phyloP scores from a whole-genome alignment of 2,113 vertebrate species.

The Balaeniceps rex region DNA sequence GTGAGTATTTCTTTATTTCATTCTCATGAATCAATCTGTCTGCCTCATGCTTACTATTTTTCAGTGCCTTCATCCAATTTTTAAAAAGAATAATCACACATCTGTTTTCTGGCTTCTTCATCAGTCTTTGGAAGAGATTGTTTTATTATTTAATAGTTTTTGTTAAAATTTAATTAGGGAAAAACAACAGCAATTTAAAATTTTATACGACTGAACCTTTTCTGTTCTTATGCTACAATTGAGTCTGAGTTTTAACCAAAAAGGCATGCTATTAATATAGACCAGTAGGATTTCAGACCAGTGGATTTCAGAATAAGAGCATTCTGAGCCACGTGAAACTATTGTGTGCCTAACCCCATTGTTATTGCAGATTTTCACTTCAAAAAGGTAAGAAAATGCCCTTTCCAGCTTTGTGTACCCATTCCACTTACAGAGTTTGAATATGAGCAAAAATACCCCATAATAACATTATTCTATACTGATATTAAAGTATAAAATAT shows the following conservation, averaged over 20 bases:
- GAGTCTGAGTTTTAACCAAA: not conserved
- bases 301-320: not conserved
- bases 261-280: not conserved
- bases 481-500: not conserved
- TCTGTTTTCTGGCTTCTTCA: not conserved
- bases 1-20: slow-evolving; percentile 63
- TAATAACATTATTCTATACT: not conserved
- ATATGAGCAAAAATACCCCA: not conserved
- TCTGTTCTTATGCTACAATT: not conserved
- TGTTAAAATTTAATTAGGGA: not conserved
- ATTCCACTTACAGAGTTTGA: not conserved
- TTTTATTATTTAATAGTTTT: not conserved
- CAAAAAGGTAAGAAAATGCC: not conserved
- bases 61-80: not conserved
- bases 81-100: not conserved
- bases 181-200: not conserved
- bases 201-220: not conserved
- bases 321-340: not conserved
- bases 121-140: not conserved
- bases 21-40: not conserved
- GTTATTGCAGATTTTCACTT: not conserved
- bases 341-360: not conserved
- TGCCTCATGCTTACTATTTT: accelerated
- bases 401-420: not conserved
- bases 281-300: not conserved